phyloP scores from a whole-genome alignment of 2,113 vertebrate species.

The Cervus canadensis region DNA sequence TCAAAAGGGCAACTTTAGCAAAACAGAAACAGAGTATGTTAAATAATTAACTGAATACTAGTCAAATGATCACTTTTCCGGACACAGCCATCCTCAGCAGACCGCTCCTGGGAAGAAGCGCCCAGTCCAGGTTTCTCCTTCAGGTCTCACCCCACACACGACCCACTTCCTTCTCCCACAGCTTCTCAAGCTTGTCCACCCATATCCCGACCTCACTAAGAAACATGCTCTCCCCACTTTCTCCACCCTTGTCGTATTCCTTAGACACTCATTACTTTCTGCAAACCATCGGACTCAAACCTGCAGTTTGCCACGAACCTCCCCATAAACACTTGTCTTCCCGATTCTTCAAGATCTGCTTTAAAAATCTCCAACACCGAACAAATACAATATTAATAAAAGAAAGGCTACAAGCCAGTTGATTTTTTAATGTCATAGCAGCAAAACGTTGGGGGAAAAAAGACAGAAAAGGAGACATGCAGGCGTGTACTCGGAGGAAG shows the following conservation, averaged over 20 bases:
- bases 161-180: background rate
- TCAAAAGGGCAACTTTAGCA: background rate
- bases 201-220: background rate
- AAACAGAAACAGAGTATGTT: constrained; percentile 31
- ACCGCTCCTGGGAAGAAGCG: background rate
- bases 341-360: background rate
- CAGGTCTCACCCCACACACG: background rate
- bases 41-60: background rate
- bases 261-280: background rate
- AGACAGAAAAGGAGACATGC: background rate
- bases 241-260: background rate
- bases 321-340: background rate
- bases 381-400: background rate
- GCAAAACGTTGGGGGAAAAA: background rate
- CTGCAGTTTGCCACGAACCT: background rate
- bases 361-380: background rate
- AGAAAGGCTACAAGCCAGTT: background rate
- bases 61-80: background rate
- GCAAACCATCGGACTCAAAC: background rate
- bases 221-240: background rate
- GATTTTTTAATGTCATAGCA: background rate
- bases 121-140: background rate
- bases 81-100: background rate
- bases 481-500: background rate
- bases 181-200: background rate